Percentiles rank a stretch among this genome's conserved stretches.
Conservation (phyloP, 2,113 vertebrate genomes). For the Ictalurus furcatus region DNA sequence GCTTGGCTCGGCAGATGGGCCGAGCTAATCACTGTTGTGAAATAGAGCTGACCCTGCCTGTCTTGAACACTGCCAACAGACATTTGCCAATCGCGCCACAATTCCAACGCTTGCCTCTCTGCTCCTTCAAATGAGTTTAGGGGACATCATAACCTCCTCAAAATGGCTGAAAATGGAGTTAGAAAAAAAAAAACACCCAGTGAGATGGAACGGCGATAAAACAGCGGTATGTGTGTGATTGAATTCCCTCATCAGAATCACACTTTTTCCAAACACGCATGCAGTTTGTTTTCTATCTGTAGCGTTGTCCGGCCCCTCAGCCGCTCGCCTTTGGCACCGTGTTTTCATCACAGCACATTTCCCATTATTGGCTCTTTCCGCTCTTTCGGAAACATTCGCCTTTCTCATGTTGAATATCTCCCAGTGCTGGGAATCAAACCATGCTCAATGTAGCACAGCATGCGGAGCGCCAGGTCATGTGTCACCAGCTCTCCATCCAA, state of each 20-base stretch:
- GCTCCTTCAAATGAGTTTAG: constrained; percentile 62
- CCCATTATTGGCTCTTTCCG: constrained; percentile 16
- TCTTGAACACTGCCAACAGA: constrained; percentile 64
- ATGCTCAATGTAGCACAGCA: constrained; percentile 38
- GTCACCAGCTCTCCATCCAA: constrained; percentile 40
- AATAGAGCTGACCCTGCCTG: constrained; percentile 79
- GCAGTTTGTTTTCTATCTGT: constrained; percentile 23
- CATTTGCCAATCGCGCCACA: constrained; percentile 61
- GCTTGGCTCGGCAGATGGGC: constrained; percentile 72
- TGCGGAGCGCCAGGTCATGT: constrained; percentile 22
- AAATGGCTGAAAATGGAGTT: constrained; percentile 69
- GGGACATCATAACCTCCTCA: constrained; percentile 56
- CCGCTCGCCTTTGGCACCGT: constrained; percentile 14
- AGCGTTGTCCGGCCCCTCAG: background rate
- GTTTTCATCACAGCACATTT: constrained; percentile 23
- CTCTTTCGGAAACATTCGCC: constrained; percentile 22
- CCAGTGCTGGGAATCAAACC: constrained; percentile 36
- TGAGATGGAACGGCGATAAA: constrained; percentile 70
- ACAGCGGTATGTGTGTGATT: constrained; percentile 48
- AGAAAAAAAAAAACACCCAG: constrained; percentile 66
- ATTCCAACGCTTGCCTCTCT: constrained; percentile 58
- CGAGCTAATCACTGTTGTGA: constrained; percentile 79
- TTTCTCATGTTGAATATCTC: constrained; percentile 18
- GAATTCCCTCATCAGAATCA: constrained; percentile 26
- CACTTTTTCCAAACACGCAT: background rate